Percentiles rank a stretch among this genome's conserved stretches.
Evolutionary conservation across 2,113 vertebrate species (phyloP).

Genomic region (Brachypteracias leptosomus): DNA sequence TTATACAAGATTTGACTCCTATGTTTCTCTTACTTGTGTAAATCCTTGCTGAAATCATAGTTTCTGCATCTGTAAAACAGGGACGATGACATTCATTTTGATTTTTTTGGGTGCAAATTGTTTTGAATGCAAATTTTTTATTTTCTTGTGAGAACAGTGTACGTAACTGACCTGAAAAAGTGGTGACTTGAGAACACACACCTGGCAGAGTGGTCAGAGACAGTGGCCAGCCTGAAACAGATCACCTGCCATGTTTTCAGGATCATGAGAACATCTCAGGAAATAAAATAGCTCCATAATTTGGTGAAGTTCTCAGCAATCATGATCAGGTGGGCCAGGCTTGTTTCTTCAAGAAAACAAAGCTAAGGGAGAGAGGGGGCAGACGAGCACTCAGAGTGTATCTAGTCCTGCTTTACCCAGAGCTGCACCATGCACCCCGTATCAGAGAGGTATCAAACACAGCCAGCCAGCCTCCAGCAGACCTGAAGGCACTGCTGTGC

Average conservation of each 20-base stretch:
- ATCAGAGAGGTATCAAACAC: neutral
- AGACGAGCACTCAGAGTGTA: neutral
- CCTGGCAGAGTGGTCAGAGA: neutral
- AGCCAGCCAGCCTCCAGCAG: neutral
- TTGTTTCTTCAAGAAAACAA: neutral
- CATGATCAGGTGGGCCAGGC: neutral
- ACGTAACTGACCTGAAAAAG: neutral
- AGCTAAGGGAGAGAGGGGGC: neutral
- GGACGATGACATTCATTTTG: neutral
- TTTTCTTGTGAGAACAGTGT: neutral
- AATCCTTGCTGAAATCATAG: neutral
- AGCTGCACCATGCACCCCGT: accelerated
- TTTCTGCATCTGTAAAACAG: neutral
- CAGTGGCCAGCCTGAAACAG: neutral
- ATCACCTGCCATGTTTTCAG: neutral
- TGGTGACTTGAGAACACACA: neutral
- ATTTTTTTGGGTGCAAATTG: neutral
- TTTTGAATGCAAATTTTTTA: neutral
- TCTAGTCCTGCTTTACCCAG: neutral
- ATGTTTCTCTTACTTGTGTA: neutral
- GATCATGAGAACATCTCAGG: neutral
- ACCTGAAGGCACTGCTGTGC: neutral
- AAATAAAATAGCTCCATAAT: neutral
- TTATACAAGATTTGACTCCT: neutral
- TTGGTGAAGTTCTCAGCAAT: neutral